These are phyloP conservation scores for Clanis bilineata DNA, from an alignment of 2,888 invertebrate species.

Conservation along the genomic window DNA sequence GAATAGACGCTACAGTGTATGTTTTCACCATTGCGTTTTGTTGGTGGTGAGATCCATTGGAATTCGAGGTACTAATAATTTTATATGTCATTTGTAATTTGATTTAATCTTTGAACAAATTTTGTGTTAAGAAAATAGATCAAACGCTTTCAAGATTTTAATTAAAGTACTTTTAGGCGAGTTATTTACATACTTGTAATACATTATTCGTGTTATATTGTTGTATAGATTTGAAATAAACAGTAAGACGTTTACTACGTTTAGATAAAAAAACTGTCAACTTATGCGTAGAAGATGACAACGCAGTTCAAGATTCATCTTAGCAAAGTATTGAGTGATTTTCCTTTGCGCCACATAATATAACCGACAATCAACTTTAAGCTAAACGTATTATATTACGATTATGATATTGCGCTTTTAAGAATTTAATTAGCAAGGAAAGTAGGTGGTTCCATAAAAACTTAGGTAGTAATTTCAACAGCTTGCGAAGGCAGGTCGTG, in stretches of 20 bases:
- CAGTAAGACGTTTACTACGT: too few species aligned
- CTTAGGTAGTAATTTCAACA: not conserved
- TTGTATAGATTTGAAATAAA: not conserved
- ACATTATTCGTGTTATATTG: not conserved
- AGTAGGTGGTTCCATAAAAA: constrained; percentile 1
- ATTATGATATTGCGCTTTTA: not conserved
- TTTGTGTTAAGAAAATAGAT: not conserved
- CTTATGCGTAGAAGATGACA: not conserved
- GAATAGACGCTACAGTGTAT: constrained; percentile 36
- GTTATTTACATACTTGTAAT: too few species aligned
- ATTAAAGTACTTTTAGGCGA: not conserved
- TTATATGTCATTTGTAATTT: not conserved
- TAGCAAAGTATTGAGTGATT: not conserved
- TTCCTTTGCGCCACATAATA: not conserved
- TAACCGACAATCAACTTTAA: not conserved
- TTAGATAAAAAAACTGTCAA: too few species aligned
- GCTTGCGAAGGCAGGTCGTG: not conserved
- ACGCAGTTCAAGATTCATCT: not conserved
- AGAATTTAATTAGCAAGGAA: not conserved
- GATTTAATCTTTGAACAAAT: not conserved
- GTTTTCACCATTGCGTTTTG: not conserved
- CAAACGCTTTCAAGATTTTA: not conserved
- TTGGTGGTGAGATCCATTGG: not conserved
- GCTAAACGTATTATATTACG: not conserved
- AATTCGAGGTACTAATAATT: not conserved